phyloP scores from a whole-genome alignment of 1,140 invertebrate genomes.

The Lutraria rhynchaena region DNA sequence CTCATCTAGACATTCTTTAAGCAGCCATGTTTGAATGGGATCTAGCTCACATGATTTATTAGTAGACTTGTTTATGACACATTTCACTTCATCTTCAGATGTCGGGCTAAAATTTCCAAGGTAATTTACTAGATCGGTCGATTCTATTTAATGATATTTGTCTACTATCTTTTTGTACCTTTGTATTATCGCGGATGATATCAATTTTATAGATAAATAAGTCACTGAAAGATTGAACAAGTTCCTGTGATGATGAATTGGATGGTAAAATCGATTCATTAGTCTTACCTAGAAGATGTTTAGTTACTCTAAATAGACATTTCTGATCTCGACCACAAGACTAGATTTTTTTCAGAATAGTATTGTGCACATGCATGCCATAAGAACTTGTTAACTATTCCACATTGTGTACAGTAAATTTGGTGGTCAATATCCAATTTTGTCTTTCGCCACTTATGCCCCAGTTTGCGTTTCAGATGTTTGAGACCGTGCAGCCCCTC shows the following conservation, averaged over 20 bases:
- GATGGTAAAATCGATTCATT: conserved; percentile 17
- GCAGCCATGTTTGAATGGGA: conserved; percentile 23
- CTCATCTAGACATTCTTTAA: conserved; percentile 5
- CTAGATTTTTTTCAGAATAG: conserved; percentile 35
- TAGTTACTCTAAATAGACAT: conserved; percentile 29
- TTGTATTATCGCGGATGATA: background rate
- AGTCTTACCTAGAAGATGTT: conserved; percentile 18
- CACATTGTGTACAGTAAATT: too few relatives aligned
- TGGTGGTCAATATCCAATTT: too few relatives aligned
- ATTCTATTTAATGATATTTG: too few relatives aligned
- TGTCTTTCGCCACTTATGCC: too few relatives aligned
- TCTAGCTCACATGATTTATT: conserved; percentile 60
- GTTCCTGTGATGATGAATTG: background rate
- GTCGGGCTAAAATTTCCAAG: background rate
- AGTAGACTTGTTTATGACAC: too few relatives aligned
- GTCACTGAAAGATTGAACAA: conserved; percentile 10
- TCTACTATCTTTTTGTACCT: background rate
- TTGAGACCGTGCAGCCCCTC: too few relatives aligned
- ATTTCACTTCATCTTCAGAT: conserved; percentile 18
- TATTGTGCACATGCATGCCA: conserved; percentile 27
- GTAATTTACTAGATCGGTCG: too few relatives aligned
- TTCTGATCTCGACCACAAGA: conserved; percentile 36
- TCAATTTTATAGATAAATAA: conserved; percentile 6
- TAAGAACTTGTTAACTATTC: conserved; percentile 20
- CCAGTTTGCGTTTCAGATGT: too few relatives aligned